Evolutionary conservation across 2,888 invertebrate species (phyloP), one percentile per base, ranked within the genome.

Genomic region (Apamea crenata): DNA sequence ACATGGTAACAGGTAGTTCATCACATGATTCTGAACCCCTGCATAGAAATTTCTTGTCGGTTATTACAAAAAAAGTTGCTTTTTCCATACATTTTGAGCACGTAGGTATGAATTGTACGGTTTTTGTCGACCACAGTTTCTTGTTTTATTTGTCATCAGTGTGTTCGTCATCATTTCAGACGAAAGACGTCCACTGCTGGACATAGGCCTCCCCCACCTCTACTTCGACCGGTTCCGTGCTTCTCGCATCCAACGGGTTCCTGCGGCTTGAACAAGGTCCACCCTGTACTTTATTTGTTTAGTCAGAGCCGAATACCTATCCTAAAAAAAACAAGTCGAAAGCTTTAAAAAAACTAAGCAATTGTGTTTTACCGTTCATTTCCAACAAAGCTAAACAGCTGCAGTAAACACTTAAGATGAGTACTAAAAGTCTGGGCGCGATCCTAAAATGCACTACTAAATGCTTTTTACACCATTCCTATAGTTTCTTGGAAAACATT

Each of bases 401-500:
- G 16, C 12, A 66, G 59, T 78, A 74, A 81, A 74, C 36, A 74
- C 71, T 68, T 68, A 69, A 84, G 68, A 78, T 77, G 44, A 73
- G 74, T 63, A 85, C 75, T 87, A 77, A 88, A 88, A 67, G 80
- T 83, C 88, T 50, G 47, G 18, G 29, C 67, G 63, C 53, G 65
- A 36, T 68, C 70, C 69, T 87, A 87, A 86, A 88, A 78, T 79
- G 59, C 50, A 59, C 2, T 67, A 79, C 67, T 47, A 25, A 79
- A 86, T 82, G 78, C 32, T 14, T 81, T 76, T 75, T 25, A 81
- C 50, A 77, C 21, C 10, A 25, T 72, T 53, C 10, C 65, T 83
- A 70, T 72, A 67, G 79, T 36, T 82, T 86, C 83, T 85, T 56
- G 65, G 84, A 88, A 90, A 61, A 80, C 72, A 76, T 76, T 75